Base-by-base conservation (phyloP, 2,797 vertebrate species). In the Halcyon badia region DNA sequence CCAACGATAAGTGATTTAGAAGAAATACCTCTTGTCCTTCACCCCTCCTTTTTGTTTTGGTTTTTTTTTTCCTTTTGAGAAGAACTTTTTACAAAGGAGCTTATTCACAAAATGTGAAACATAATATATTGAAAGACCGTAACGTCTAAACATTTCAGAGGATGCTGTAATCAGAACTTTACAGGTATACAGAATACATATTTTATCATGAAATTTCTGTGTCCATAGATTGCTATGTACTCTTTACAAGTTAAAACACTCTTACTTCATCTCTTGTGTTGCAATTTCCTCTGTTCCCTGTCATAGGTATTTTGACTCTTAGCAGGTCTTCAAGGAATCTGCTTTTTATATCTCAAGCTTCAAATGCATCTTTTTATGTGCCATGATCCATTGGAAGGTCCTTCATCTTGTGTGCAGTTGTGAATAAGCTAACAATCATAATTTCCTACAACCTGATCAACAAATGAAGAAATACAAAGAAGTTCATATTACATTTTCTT, bases 41-140 rank as follows among this genome's bases (percentile, higher is more conserved):
- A 17, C 3, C 1, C 18, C 4, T 1, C 1, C 1, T 11, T 12
- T 17, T 30, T 26, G 48, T 25, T 48, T 49, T 24, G 24, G 5
- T 49, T 25, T 46, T 51, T 17, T 39, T 33, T 49, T 30, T 14
- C 7, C 4, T 66, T 82, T 78, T 7, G 3, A 61, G 25, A 73
- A 76, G 2, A 28, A n/a, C 6, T 31, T 51, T 84, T 83, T 93
- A 25, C 11, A 75, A 85, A 68, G 11, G 5, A 57, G 3, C 0
- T 65, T 79, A 60, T 64, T 90, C 57, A 75, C 4, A 83, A 75
- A 86, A 72, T 58, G 4, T 60, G 22, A 60, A 86, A 28, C 14
- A 17, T 20, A 70, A 31, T 51, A 6, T 51, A 65, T 30, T 33
- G 39, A 75, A 93, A 61, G 11, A 26, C 6, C 10, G 4, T 31